Conservation (phyloP, 2,888 invertebrate genomes). For the Thecophora atra region DNA sequence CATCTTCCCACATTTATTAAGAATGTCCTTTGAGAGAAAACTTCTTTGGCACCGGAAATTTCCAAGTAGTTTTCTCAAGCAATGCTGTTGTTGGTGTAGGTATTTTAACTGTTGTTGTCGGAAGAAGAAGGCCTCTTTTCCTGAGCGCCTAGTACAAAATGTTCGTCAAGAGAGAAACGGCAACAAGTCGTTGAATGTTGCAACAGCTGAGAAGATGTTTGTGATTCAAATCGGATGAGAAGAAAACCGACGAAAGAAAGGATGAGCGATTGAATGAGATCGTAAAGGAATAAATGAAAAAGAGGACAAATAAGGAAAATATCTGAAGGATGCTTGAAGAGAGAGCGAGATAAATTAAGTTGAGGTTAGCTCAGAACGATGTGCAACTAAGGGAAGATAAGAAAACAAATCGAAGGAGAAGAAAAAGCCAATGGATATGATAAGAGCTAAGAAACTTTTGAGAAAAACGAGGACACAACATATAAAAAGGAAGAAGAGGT, state of each 20-base stretch:
- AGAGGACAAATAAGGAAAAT: no score
- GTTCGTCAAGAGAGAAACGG: constrained; percentile 27
- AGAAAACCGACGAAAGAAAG: not conserved
- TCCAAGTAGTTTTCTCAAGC: no score
- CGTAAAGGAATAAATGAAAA: no score
- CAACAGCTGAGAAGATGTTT: not conserved
- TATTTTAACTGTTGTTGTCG: not conserved
- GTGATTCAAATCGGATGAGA: not conserved
- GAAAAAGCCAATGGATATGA: no score
- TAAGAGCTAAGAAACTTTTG: no score
- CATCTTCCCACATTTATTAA: not conserved
- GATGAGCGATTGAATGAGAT: no score
- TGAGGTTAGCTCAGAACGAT: no score
- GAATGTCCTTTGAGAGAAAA: constrained; percentile 5
- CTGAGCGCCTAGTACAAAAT: constrained; percentile 24
- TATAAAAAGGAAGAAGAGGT: no score
- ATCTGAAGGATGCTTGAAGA: not conserved
- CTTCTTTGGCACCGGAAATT: not conserved
- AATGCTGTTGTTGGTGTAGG: not conserved
- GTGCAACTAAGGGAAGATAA: no score
- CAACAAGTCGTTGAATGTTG: constrained; percentile 13
- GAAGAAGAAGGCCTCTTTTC: not conserved
- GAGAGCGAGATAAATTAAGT: not conserved
- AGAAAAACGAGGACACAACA: no score
- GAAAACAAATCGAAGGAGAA: no score